Evolutionary conservation across 2,113 vertebrate species (phyloP).

Genomic region (Muscicapa adusta): DNA sequence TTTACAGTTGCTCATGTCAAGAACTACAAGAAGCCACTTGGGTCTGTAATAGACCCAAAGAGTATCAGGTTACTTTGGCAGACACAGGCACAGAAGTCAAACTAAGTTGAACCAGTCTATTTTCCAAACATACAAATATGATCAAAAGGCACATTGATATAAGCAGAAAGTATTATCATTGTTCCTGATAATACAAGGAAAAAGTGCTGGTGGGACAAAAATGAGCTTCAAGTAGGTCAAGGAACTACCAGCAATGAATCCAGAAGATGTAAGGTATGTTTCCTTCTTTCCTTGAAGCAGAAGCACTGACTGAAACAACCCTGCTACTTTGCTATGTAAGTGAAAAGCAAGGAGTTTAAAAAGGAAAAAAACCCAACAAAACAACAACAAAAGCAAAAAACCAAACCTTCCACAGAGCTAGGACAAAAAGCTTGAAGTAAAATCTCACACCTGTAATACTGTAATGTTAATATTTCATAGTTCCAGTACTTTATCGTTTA

Average conservation of each 20-base stretch:
- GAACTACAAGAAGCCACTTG: background rate
- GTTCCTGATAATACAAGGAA: background rate
- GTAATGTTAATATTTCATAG: background rate
- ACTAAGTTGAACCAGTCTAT: background rate
- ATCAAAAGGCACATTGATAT: background rate
- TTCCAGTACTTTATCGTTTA: background rate
- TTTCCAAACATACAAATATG: background rate
- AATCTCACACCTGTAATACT: background rate
- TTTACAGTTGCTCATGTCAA: background rate
- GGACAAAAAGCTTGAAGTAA: background rate
- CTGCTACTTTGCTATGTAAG: background rate
- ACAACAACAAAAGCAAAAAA: background rate
- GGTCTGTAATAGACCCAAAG: background rate
- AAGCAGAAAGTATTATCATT: background rate
- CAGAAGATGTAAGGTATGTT: background rate
- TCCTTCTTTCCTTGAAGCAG: background rate
- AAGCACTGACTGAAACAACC: background rate
- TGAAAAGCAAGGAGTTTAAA: background rate
- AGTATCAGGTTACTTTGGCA: background rate
- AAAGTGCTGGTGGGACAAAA: background rate
- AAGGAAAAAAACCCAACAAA: background rate
- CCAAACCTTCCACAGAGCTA: background rate
- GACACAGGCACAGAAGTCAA: background rate
- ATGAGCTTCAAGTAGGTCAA: background rate
- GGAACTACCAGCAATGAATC: background rate